Evolutionary conservation across 2,797 vertebrate species (phyloP).

Genomic region (Typhlichthys subterraneus): DNA sequence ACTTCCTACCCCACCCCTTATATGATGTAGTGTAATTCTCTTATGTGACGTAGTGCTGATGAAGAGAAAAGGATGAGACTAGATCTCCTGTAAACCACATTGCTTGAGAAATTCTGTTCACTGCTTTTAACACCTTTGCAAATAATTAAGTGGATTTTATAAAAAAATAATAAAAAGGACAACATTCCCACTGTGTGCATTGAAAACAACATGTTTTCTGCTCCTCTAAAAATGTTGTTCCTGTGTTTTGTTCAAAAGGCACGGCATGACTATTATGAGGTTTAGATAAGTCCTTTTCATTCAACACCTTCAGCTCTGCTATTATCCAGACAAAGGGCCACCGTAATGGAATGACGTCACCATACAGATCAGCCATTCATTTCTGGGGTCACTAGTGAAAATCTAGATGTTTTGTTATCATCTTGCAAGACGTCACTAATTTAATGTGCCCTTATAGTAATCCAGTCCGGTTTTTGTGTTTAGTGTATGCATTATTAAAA

Average conservation of each 20-base stretch:
- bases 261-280: slow-evolving; percentile 29
- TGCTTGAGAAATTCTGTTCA: slow-evolving; percentile 16
- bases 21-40: no score
- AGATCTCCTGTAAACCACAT: no score
- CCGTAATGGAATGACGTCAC: slow-evolving; percentile 44
- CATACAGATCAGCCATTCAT: slow-evolving; percentile 29
- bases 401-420: background rate
- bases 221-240: slow-evolving; percentile 13
- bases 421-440: no score
- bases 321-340: slow-evolving; percentile 4
- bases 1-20: no score
- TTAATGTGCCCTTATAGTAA: no score
- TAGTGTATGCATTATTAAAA: no score
- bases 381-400: slow-evolving; percentile 17
- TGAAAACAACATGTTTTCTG: slow-evolving; percentile 6
- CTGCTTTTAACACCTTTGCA: slow-evolving; percentile 11
- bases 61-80: no score
- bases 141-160: slow-evolving; percentile 29
- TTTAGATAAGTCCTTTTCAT: slow-evolving; percentile 26
- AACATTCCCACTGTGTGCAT: slow-evolving; percentile 25
- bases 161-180: background rate
- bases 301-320: no score
- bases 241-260: slow-evolving; percentile 27
- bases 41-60: background rate
- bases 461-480: no score